Evolutionary conservation across 2,888 invertebrate genomes (phyloP), one percentile per base, ranked within the genome.

Genomic region (Ganaspis brasiliensis): DNA sequence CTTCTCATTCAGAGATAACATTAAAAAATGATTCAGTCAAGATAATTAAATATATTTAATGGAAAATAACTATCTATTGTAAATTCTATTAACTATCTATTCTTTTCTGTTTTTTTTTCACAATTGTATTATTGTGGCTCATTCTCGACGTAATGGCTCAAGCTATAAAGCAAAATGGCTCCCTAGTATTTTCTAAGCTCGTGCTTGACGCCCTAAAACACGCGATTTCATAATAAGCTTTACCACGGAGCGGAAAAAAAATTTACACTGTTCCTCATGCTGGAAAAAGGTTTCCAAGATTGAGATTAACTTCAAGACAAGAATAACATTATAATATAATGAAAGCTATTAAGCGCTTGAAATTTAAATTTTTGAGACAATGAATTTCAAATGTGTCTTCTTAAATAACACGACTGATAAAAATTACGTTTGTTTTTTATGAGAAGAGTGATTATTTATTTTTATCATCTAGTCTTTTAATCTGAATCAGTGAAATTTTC

Each of bases 111-210:
- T 31, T 6, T 31, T 6, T 31, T 31, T 31, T 31, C 6, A 35
- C 1, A 16, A 37, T 61, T 37, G 57, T 35, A 40, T 61, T n/a
- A n/a, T 56, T 40, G 56, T 70, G 37, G 37, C 26, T 67, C 74
- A 74, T 45, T 70, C 40, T 16, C 82, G 83, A 76, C 78, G 80
- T 82, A 81, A 83, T 83, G 80, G 82, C 79, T 72, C 77, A 76
- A 77, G 81, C 79, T 72, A 79, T 81, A 83, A 85, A 86, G 86
- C 86, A 89, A 89, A 88, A 89, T 89, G 89, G 89, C 88, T 84
- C 85, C 87, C 83, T 82, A 80, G 78, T 79, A 67, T 80, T 78
- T 67, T 76, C 79, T 81, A 84, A 82, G 85, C 83, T 85, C 79
- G 78, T 83, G 84, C 83, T 84, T 84, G 84, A 81, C 82, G 82